Evolutionary conservation across 2,797 vertebrate species (phyloP).

Genomic region (Balearica regulorum): DNA sequence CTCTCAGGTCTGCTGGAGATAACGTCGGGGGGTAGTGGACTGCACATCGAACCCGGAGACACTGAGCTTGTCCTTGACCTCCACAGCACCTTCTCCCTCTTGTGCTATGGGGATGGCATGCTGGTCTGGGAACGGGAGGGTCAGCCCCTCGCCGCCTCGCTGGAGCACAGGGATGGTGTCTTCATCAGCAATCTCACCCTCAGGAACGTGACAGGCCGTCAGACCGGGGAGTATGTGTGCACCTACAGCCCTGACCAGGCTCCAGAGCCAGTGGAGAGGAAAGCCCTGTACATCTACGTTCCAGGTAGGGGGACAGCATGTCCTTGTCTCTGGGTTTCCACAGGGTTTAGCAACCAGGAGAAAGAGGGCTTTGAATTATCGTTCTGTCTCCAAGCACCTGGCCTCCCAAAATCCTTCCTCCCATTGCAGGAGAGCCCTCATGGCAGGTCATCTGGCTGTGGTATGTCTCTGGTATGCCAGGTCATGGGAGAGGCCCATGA

Average conservation of each 20-base stretch:
- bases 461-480: not conserved
- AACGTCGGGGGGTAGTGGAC: not conserved
- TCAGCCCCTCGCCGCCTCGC: slow-evolving; percentile 47
- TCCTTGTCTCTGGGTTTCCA: not conserved
- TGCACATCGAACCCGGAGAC: slow-evolving; percentile 76
- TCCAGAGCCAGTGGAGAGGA: slow-evolving; percentile 59
- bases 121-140: slow-evolving; percentile 80
- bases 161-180: slow-evolving; percentile 30
- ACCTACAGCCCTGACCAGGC: slow-evolving; percentile 52
- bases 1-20: slow-evolving; percentile 56
- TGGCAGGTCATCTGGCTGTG: not conserved
- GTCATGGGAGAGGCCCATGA: not conserved
- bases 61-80: slow-evolving; percentile 76
- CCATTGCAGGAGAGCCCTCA: not conserved
- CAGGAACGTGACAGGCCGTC: slow-evolving; percentile 77
- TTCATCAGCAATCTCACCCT: slow-evolving; percentile 78
- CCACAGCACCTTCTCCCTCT: slow-evolving; percentile 78
- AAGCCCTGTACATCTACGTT: slow-evolving; percentile 83
- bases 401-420: not conserved
- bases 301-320: slow-evolving; percentile 77
- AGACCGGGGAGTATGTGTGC: slow-evolving; percentile 88
- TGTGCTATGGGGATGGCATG: slow-evolving; percentile 73
- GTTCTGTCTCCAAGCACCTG: not conserved
- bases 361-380: not conserved
- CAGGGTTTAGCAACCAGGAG: not conserved